Evolutionary conservation across 2,888 invertebrate genomes (phyloP).

Genomic region (Carpatolechia fugitivella): DNA sequence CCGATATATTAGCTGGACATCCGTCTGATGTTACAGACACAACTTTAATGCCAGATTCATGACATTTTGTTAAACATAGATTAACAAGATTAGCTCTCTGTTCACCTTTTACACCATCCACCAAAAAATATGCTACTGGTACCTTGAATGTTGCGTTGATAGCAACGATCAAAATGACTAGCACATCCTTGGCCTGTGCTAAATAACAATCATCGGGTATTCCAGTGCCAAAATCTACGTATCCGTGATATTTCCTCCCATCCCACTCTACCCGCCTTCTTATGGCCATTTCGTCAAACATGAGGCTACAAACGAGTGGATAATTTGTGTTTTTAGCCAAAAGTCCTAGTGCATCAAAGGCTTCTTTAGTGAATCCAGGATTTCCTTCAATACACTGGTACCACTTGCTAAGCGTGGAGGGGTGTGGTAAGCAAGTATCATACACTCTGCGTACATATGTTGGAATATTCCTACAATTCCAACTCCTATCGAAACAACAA

Average conservation of each 20-base stretch:
- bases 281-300: constrained; percentile 24
- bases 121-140: constrained; percentile 18
- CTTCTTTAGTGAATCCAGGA: constrained; percentile 20
- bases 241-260: constrained; percentile 17
- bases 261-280: constrained; percentile 21
- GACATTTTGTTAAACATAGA: constrained; percentile 12
- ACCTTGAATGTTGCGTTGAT: constrained; percentile 17
- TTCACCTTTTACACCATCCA: neutral
- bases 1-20: too few relatives aligned
- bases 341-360: constrained; percentile 16
- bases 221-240: constrained; percentile 17
- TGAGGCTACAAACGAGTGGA: constrained; percentile 1
- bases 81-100: constrained; percentile 17
- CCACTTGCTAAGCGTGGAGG: neutral
- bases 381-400: neutral
- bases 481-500: too few relatives aligned
- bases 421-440: neutral
- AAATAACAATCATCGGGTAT: constrained; percentile 13
- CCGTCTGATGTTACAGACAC: too few relatives aligned
- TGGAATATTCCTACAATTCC: too few relatives aligned
- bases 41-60: constrained; percentile 15
- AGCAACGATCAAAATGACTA: constrained; percentile 18
- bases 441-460: neutral
- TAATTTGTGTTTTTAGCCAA: constrained; percentile 8
- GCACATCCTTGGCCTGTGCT: constrained; percentile 14